A percentile compares a stretch with the other conserved stretches of the same genome.
These are phyloP conservation scores for Phyllotreta cruciferae DNA, from an alignment of 2,888 invertebrate genomes.

Conservation along the genomic window DNA sequence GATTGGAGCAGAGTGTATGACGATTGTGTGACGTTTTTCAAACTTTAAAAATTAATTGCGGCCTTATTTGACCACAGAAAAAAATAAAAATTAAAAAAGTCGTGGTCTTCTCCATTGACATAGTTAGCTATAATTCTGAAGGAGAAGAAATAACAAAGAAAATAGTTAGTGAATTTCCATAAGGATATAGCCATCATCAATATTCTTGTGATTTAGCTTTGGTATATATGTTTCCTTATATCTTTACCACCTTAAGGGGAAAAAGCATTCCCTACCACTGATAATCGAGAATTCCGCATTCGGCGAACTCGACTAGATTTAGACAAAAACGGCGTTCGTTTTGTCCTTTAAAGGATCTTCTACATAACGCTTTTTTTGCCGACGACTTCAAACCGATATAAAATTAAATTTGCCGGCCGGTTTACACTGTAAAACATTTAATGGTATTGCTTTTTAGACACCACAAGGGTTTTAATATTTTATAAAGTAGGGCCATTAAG, in stretches of 20 bases:
- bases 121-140: too few relatives aligned
- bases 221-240: too few relatives aligned
- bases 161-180: too few relatives aligned
- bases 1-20: too few relatives aligned
- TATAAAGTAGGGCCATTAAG: conserved; percentile 50
- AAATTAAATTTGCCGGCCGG: conserved; percentile 52
- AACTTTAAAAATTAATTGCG: too few relatives aligned
- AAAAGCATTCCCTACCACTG: conserved; percentile 12
- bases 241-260: not conserved
- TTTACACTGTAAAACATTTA: conserved; percentile 54
- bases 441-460: conserved; percentile 55
- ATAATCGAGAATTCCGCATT: conserved; percentile 22
- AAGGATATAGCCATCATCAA: too few relatives aligned
- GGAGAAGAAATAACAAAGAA: too few relatives aligned
- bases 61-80: too few relatives aligned
- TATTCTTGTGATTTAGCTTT: too few relatives aligned
- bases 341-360: conserved; percentile 24
- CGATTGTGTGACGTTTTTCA: too few relatives aligned
- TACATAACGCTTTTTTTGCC: conserved; percentile 39
- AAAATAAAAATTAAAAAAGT: too few relatives aligned
- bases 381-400: conserved; percentile 50
- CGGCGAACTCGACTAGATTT: conserved; percentile 19
- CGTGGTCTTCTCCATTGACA: too few relatives aligned
- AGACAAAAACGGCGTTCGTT: conserved; percentile 28
- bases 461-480: conserved; percentile 51